phyloP scores from a whole-genome alignment of 23 tunicate species.

The Halocynthia roretzi region DNA sequence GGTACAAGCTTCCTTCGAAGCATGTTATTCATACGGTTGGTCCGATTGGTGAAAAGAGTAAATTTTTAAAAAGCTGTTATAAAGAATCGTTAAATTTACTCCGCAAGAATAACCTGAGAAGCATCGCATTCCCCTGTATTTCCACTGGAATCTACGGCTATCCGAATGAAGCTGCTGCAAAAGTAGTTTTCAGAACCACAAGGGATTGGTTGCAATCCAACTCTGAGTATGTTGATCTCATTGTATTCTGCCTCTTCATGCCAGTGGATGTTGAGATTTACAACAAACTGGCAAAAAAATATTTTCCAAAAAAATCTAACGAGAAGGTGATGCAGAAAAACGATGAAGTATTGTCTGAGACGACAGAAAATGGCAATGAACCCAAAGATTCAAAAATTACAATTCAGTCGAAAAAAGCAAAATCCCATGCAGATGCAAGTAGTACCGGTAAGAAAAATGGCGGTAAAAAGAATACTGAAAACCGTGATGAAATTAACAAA shows the following conservation, averaged over 20 bases:
- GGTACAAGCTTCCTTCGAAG: constrained; percentile 73
- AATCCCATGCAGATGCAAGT: too few relatives aligned
- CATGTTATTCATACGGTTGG: constrained; percentile 99
- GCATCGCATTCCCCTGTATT: constrained; percentile 94
- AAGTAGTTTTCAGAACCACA: constrained; percentile 56
- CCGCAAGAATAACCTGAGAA: constrained; percentile 29
- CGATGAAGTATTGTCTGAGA: too few relatives aligned
- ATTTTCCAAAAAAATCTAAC: background rate
- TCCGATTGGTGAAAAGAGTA: constrained; percentile 50
- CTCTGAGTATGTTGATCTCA: constrained; percentile 14
- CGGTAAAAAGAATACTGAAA: too few relatives aligned
- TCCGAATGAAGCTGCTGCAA: constrained; percentile 82
- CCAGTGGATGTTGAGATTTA: constrained; percentile 42
- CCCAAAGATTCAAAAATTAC: too few relatives aligned
- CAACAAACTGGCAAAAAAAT: constrained; percentile 7
- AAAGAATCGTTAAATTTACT: constrained; percentile 37
- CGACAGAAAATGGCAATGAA: too few relatives aligned
- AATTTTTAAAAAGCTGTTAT: constrained; percentile 45
- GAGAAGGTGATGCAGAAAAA: too few relatives aligned
- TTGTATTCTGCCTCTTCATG: constrained; percentile 76
- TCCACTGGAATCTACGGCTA: constrained; percentile 96
- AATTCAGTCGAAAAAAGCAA: too few relatives aligned
- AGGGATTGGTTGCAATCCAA: constrained; percentile 48
- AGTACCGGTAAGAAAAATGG: too few relatives aligned
- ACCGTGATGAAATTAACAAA: too few relatives aligned